Evolutionary conservation across 23 tunicate species (phyloP), one percentile per base, ranked within the genome.

Genomic region (Halocynthia aurantium): DNA sequence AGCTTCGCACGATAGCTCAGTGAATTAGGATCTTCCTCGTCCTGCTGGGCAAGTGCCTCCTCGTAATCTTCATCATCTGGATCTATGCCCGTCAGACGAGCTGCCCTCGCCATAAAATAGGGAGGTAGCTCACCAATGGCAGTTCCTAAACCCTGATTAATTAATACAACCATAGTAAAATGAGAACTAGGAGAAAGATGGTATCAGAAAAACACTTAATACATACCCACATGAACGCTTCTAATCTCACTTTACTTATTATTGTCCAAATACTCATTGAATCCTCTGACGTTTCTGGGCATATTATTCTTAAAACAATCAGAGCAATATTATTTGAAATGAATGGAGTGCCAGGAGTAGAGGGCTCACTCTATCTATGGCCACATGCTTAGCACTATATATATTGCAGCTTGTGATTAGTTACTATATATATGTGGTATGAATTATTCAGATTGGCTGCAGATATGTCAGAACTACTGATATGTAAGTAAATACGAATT

Each of bases 61-160:
- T 87, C 98, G 80, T 87, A 88, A 52, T 94, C 98, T 55, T 94
- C 98, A 81, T 94, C 98, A 81, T 94, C 98, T 0, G 93, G 94
- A 62, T 94, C 98, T 40, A 84, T 82, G 6, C 98, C 98, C 6
- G 95, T 79, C 7, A 94, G 70, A 19, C 88, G 75, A 31, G 98
- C 95, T 6, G 91, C 87, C 18, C 98, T 73, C 10, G 98, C 95
- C 95, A 94, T 84, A 77, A 88, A 94, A 61, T 94, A 94, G 5
- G 98, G 98, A 53, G 98, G 98, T 12, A 94, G 90, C 67, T 94
- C 98, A 6, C 98, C 98, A 8, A 94, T 70, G 8, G 98, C 98
- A 12, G 98, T 94, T 7, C 98, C 98, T 12, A 88, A 87, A 52
- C 98, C 98, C 98, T 88, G 62, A 7, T 60, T 15, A 11, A 21